Percentiles rank a stretch among this genome's conserved stretches.
These are phyloP conservation scores for Hemicordylus capensis DNA, from an alignment of 2,113 vertebrate genomes.

Conservation along the genomic window DNA sequence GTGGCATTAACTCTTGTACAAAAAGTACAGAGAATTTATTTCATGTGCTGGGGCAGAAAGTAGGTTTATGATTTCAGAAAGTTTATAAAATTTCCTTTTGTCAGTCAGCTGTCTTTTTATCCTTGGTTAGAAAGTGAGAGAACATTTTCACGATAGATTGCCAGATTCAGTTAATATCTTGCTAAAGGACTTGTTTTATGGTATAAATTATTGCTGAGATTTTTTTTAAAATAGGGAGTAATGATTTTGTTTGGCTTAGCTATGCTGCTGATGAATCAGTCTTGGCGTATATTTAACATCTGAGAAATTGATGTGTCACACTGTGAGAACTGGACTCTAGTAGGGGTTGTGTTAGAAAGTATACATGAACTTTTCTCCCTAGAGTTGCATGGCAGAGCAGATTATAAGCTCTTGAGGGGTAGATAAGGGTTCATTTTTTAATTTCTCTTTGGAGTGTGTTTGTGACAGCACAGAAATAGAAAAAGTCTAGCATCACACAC, in stretches of 20 bases:
- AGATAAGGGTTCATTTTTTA: not conserved
- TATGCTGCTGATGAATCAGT: rapidly evolving
- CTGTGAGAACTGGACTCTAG: too few species aligned
- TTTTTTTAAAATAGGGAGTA: not conserved
- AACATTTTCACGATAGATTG: not conserved
- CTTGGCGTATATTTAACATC: not conserved
- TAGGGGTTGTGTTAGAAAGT: not conserved
- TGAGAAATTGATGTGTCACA: not conserved
- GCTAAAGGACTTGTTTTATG: not conserved
- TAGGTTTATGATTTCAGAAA: not conserved
- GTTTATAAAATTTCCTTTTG: not conserved
- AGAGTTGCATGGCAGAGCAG: too few species aligned
- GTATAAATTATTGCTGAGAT: not conserved
- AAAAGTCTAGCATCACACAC: not conserved
- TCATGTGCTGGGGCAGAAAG: not conserved
- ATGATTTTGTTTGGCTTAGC: not conserved
- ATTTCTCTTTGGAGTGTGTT: not conserved
- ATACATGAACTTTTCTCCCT: not conserved
- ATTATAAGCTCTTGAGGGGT: not conserved
- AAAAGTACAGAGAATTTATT: not conserved
- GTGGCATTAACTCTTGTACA: not conserved
- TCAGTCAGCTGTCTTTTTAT: not conserved
- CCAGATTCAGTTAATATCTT: not conserved
- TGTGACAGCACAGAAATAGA: not conserved
- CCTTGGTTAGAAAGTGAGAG: not conserved